Evolutionary conservation across 1,140 invertebrate species (phyloP), one percentile per base, ranked within the genome.

Genomic region (Kradibia gibbosae): DNA sequence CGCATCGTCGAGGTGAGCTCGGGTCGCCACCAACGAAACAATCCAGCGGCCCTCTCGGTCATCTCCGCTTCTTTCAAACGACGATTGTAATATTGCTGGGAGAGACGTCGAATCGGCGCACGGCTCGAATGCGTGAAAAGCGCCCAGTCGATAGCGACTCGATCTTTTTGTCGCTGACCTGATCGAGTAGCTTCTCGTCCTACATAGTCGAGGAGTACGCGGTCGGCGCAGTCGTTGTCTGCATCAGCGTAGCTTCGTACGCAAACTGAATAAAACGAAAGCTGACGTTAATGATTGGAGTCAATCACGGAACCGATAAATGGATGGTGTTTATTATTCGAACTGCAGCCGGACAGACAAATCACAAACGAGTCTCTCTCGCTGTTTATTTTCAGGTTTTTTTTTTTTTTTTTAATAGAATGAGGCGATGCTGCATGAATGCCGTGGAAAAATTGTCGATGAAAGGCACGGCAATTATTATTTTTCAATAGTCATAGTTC

Each of bases 251-350:
- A 5, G 31, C 45, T 15, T 50, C 15, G 0, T 50, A 48, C 28
- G 65, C 28, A 45, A 45, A 79, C 36, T 36, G n/a, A 39, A 57
- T 45, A 28, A 71, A 70, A 36, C 28, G 62, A 78, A 25, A 53
- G 76, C 11, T 39, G 76, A 70, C 28, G 76, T 78, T 78, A 78
- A 79, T 71, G 77, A 79, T 79, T n/a, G 77, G 65, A 57, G 77
- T 79, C 77, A 71, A n/a, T 71, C 77, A 67, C 5, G 62, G 45
- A 10, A 71, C 67, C 76, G 62, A 70, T 70, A 53, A 45, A 70
- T 45, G 25, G 48, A 50, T 34, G 60, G 48, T 62, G 45, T 62
- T 55, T 62, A 45, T 62, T 76, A 55, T 36, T 60, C n/a, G n/a
- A 62, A 17, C n/a, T 62, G 55, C 53, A 60, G 53, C 45, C n/a